These are phyloP conservation scores for Petrocephalus sullivani DNA, from an alignment of 2,797 vertebrate species.

Conservation along the genomic window DNA sequence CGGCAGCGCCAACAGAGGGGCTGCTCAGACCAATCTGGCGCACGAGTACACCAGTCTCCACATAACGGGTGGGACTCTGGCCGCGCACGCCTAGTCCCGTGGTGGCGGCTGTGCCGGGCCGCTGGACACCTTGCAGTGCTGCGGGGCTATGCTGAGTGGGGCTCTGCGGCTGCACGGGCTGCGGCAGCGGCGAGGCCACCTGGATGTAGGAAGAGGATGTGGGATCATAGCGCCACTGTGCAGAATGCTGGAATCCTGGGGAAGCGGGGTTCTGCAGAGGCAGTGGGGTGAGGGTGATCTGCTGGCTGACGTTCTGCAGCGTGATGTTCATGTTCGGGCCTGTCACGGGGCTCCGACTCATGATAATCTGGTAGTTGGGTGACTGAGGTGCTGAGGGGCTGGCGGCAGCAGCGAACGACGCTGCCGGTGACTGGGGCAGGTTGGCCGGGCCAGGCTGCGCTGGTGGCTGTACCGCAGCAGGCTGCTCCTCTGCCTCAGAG, in stretches of 20 bases:
- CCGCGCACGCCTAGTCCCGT: slow-evolving; percentile 77
- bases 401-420: slow-evolving; percentile 81
- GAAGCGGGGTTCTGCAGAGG: slow-evolving; percentile 85
- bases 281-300: slow-evolving; percentile 83
- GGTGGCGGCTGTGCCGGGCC: slow-evolving; percentile 66
- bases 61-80: slow-evolving; percentile 85
- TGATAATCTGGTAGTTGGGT: slow-evolving; percentile 89
- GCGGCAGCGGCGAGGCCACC: slow-evolving; percentile 85
- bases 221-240: slow-evolving; percentile 87
- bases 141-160: slow-evolving; percentile 87
- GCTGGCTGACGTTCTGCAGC: slow-evolving; percentile 88
- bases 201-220: slow-evolving; percentile 87
- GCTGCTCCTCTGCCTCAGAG: slow-evolving; percentile 77
- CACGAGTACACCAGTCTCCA: slow-evolving; percentile 85
- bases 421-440: slow-evolving; percentile 82
- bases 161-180: slow-evolving; percentile 87
- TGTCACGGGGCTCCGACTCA: slow-evolving; percentile 85
- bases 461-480: slow-evolving; percentile 54
- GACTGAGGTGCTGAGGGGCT: slow-evolving; percentile 94
- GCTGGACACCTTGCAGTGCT: slow-evolving; percentile 71
- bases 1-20: slow-evolving; percentile 60
- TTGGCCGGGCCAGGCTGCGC: slow-evolving; percentile 66
- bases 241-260: slow-evolving; percentile 85
- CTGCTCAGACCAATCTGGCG: slow-evolving; percentile 84
- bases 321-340: slow-evolving; percentile 91